Evolutionary conservation across 2,888 invertebrate genomes (phyloP).

Genomic region (Acanthopleura granulata): DNA sequence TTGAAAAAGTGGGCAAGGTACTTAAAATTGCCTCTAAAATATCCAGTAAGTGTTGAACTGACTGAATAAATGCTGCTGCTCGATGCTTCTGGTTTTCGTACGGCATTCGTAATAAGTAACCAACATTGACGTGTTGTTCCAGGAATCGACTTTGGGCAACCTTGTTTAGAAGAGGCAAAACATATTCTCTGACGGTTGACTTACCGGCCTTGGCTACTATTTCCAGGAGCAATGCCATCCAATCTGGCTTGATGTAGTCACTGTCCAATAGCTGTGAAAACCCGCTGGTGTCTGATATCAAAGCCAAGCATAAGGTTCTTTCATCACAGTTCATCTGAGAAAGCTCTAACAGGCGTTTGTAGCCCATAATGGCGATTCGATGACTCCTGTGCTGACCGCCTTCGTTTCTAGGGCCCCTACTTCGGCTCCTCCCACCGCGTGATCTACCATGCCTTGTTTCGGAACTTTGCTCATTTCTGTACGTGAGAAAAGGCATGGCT

Average conservation of each 20-base stretch:
- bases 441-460: too few relatives aligned
- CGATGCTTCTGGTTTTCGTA: neutral
- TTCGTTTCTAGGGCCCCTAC: neutral
- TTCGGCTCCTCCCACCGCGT: too few relatives aligned
- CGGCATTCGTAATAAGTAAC: constrained; percentile 21
- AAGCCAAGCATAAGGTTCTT: neutral
- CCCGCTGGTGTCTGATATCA: constrained; percentile 10
- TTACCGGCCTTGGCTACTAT: constrained; percentile 32
- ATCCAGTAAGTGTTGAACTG: constrained; percentile 16
- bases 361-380: constrained; percentile 2
- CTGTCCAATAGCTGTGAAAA: constrained; percentile 23
- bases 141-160: constrained; percentile 26
- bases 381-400: neutral
- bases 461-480: too few relatives aligned
- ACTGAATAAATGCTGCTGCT: neutral
- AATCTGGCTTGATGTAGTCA: constrained; percentile 22
- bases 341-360: neutral
- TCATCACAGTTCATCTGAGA: neutral
- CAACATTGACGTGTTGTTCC: constrained; percentile 12
- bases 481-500: too few relatives aligned
- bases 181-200: constrained; percentile 29
- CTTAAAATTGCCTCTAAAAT: neutral
- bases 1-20: neutral
- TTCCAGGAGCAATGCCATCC: constrained; percentile 21
- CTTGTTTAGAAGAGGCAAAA: constrained; percentile 29